Percentiles rank a stretch among this genome's conserved stretches.
Conservation (phyloP, 2,113 vertebrate genomes). For the Corvus moneduloides region DNA sequence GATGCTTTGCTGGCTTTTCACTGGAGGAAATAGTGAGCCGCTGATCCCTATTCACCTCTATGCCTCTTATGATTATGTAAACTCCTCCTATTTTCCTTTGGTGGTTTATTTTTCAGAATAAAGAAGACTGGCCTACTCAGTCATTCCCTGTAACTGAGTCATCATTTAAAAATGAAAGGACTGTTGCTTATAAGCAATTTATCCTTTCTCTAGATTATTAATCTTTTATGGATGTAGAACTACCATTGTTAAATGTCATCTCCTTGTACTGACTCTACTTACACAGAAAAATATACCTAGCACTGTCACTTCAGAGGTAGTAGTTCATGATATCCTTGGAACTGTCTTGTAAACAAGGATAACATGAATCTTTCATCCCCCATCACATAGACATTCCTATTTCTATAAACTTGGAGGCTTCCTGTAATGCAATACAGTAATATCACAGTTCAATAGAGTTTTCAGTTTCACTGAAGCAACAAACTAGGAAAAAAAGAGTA, state of each 20-base stretch:
- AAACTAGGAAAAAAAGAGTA: background rate
- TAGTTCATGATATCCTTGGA: background rate
- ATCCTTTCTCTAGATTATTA: background rate
- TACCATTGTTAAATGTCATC: background rate
- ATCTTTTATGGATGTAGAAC: background rate
- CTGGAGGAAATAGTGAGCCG: background rate
- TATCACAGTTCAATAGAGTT: constrained; percentile 8
- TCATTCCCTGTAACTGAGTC: background rate
- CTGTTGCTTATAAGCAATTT: background rate
- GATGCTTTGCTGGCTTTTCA: background rate
- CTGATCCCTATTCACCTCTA: background rate
- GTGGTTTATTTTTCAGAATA: background rate
- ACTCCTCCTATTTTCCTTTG: background rate
- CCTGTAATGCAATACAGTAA: constrained; percentile 16
- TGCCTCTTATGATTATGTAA: background rate
- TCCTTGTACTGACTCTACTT: background rate
- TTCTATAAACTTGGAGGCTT: background rate
- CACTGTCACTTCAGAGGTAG: background rate
- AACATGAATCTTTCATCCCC: background rate
- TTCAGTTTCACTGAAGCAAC: constrained; percentile 9
- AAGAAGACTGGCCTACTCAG: background rate
- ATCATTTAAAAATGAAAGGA: background rate
- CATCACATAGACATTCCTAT: background rate
- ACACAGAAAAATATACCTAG: background rate
- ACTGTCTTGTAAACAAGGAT: background rate